A percentile compares a stretch with the other conserved stretches of the same genome.
phyloP scores from a whole-genome alignment of 2,888 invertebrate species.

The Unio pictorum region DNA sequence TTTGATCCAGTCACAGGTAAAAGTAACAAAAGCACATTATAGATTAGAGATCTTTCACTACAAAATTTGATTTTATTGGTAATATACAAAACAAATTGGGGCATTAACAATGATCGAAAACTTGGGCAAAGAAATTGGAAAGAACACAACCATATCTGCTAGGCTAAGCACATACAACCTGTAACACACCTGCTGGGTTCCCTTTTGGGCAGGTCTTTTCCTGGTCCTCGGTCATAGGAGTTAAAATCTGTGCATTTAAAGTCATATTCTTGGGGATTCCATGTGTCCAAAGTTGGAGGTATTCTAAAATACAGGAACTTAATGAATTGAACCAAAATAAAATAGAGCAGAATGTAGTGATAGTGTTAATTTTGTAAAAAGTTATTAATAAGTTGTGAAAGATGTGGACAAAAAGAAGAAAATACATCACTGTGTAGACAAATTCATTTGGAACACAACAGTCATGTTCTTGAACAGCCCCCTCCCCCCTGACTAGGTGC shows the following conservation, averaged over 20 bases:
- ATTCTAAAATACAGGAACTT: background rate
- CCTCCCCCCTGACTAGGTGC: no score
- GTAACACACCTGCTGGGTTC: background rate
- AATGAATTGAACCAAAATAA: no score
- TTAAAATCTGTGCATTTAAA: constrained; percentile 43
- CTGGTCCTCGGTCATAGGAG: constrained; percentile 50
- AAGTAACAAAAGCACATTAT: no score
- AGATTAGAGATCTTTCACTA: no score
- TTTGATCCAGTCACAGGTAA: no score
- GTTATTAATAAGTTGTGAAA: no score
- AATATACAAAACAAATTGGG: background rate
- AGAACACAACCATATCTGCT: background rate
- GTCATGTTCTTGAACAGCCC: no score
- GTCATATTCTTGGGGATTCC: constrained; percentile 54
- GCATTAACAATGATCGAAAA: background rate
- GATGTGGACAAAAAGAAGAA: no score
- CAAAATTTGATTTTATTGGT: background rate
- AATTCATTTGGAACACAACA: no score
- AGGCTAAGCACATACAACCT: background rate
- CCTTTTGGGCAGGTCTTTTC: constrained; percentile 36
- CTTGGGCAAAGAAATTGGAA: background rate
- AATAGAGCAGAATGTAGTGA: no score
- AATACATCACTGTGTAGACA: no score
- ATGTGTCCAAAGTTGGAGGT: constrained; percentile 25
- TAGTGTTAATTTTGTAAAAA: no score